These are phyloP conservation scores for Pseudococcus jackbeardsleyi DNA, from an alignment of 2,888 invertebrate species.

Conservation along the genomic window DNA sequence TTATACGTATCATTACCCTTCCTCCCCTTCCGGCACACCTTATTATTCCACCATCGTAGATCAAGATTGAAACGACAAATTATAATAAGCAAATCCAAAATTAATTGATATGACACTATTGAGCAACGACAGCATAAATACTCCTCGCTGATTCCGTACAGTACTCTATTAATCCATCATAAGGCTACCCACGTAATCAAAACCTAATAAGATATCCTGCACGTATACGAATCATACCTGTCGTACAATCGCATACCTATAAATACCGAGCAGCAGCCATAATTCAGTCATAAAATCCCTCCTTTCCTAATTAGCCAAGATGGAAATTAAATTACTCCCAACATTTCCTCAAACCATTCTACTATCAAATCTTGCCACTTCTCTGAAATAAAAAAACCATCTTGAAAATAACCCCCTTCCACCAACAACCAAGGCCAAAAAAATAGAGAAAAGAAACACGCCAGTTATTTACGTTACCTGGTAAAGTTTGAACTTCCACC, in stretches of 20 bases:
- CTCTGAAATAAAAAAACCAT: neutral
- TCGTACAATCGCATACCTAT: neutral
- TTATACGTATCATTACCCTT: neutral
- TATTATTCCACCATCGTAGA: neutral
- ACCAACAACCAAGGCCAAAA: neutral
- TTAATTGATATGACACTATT: slow-evolving; percentile 25
- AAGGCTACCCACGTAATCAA: slow-evolving; percentile 26
- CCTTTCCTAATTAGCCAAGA: no score
- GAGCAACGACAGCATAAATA: slow-evolving; percentile 1
- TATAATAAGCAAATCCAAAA: slow-evolving; percentile 12
- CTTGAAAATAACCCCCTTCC: neutral
- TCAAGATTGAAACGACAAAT: slow-evolving; percentile 34
- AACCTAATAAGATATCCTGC: neutral
- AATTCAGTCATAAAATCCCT: no score
- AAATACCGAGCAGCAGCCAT: neutral
- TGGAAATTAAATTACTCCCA: no score
- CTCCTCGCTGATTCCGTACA: neutral
- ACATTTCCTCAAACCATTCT: no score
- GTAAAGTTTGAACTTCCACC: slow-evolving; percentile 3
- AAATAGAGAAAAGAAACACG: neutral
- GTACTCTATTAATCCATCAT: neutral
- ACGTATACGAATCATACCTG: neutral
- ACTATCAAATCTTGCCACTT: no score
- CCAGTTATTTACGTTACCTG: slow-evolving; percentile 25
- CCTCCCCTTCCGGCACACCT: neutral